Base-by-base conservation (phyloP, 2,113 vertebrate genomes). In the Crotalus helleri region DNA sequence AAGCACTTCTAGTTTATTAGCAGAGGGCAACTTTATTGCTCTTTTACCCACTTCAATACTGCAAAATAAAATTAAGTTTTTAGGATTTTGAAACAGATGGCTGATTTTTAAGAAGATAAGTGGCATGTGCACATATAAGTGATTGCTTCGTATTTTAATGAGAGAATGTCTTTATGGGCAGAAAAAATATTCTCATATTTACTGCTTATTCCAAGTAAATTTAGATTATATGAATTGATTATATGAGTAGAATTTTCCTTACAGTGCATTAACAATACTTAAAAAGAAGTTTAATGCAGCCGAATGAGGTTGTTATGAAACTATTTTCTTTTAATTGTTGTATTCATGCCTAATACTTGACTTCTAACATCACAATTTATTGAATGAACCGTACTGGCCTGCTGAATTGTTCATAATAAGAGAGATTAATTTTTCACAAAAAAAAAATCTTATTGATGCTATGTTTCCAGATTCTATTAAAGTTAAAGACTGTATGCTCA, bases 21-120 rank as follows among this genome's bases (percentile, higher is more conserved):
- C 19, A 1, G 91, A 94, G 29, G 86, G 81, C 15, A 86, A 94
- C 91, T 17, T 95, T 91, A 87, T 91, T 59, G 53, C 74, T 55
- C 90, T 17, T 33, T 85, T 87, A 85, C 44, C 9, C 57, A 91
- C 87, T 0, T 87, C 26, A n/a, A 54, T n/a, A 64, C 90, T 17
- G 74, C 5, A 93, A 93, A 86, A 64, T 19, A 92, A 93, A 92
- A 74, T 23, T 24, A 26, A 7, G 9, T 7, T 57, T 92, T 86
- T 51, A 87, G 58, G 10, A n/a, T 89, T 90, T 64, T 58, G 88
- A 90, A 94, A 86, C 69, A 93, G 74, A 85, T 74, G 53, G 55
- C 49, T 55, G 29, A 55, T 3, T 2, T 39, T 39, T 33, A 44
- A 85, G 33, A 49, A 49, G 5, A 7, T 6, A 85, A 49, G 46